phyloP scores from a whole-genome alignment of 1,140 invertebrate species.

The Drosophila elegans region DNA sequence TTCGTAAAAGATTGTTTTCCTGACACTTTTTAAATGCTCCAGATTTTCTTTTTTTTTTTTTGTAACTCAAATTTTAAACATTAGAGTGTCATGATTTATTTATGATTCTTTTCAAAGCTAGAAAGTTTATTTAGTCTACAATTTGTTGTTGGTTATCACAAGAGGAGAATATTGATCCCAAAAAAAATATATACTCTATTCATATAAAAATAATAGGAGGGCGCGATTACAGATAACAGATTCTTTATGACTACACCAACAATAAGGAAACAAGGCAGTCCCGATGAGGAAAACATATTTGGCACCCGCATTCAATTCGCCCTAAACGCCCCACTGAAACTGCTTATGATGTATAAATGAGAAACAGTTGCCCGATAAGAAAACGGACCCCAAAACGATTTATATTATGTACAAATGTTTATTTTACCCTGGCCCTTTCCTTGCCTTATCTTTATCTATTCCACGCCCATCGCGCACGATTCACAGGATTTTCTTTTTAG shows the following conservation, averaged over 20 bases:
- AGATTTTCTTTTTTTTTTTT: not conserved
- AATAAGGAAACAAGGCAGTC: constrained; percentile 5
- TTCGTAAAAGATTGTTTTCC: not conserved
- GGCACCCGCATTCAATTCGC: constrained; percentile 36
- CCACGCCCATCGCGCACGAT: constrained; percentile 48
- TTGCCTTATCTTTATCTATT: constrained; percentile 59
- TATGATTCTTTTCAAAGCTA: not conserved
- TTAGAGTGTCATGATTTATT: not conserved
- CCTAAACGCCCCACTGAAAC: constrained; percentile 48
- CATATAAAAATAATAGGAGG: constrained; percentile 31
- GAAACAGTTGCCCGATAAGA: constrained; percentile 44
- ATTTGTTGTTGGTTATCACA: constrained; percentile 10
- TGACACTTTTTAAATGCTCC: not conserved
- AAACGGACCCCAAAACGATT: constrained; percentile 44
- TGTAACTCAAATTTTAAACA: not conserved
- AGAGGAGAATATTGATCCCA: constrained; percentile 5
- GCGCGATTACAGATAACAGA: constrained; percentile 36
- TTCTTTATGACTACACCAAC: constrained; percentile 26
- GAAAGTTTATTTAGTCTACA: too few relatives aligned
- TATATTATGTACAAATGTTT: constrained; percentile 79
- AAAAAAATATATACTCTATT: constrained; percentile 17
- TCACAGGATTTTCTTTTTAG: constrained; percentile 43
- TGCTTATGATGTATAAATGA: constrained; percentile 64
- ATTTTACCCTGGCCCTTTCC: constrained; percentile 53
- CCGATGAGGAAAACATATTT: constrained; percentile 40